A percentile compares a stretch with the other conserved stretches of the same genome.
phyloP scores from a whole-genome alignment of 2,113 vertebrate species.

The Myiozetetes cayanensis region DNA sequence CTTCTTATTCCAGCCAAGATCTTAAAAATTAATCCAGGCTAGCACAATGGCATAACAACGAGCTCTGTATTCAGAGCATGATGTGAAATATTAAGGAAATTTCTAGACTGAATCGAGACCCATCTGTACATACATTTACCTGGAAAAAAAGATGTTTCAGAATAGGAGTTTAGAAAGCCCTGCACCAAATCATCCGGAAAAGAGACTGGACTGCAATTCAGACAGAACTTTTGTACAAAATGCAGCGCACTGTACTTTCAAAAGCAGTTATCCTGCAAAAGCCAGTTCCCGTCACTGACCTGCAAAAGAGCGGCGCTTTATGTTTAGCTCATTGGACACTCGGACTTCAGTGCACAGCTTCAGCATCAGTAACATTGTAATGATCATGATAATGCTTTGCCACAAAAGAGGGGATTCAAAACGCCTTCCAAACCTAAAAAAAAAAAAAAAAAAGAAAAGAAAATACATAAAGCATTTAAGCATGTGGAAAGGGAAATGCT shows the following conservation, averaged over 20 bases:
- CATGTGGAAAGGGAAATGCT: neutral
- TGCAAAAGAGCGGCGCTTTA: slow-evolving; percentile 88
- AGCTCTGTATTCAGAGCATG: neutral
- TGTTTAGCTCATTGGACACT: slow-evolving; percentile 81
- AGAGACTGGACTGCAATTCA: neutral
- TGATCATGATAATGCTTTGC: slow-evolving; percentile 96
- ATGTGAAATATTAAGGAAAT: neutral
- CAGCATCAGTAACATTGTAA: slow-evolving; percentile 94
- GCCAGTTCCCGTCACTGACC: slow-evolving; percentile 72
- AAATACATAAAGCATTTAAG: neutral
- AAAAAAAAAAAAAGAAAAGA: neutral
- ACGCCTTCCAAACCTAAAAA: slow-evolving; percentile 85
- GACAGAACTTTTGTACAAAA: neutral
- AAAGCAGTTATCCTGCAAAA: neutral
- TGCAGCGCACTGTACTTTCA: neutral
- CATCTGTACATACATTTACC: neutral
- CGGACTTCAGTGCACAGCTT: slow-evolving; percentile 91
- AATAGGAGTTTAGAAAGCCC: neutral
- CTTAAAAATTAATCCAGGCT: neutral
- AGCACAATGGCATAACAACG: neutral
- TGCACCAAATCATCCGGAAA: neutral
- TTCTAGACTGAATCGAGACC: neutral
- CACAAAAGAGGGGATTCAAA: slow-evolving; percentile 91
- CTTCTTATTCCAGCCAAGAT: neutral
- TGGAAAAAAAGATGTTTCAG: neutral